phyloP scores from a whole-genome alignment of 2,113 vertebrate species.

The Indicator maculatus region DNA sequence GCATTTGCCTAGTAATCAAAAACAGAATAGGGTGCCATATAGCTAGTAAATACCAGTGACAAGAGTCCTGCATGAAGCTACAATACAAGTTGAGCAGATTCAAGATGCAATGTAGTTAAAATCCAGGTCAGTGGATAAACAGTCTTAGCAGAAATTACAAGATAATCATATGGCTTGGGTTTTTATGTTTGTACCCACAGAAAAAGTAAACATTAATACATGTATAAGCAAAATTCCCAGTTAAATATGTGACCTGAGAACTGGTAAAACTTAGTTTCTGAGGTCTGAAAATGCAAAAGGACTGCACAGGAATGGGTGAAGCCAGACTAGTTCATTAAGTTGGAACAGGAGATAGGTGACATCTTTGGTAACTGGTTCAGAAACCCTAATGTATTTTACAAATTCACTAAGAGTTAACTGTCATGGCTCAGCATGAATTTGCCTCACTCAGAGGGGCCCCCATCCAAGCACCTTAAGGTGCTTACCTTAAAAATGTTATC shows the following conservation, averaged over 20 bases:
- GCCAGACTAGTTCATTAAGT: neutral
- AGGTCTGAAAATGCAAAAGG: neutral
- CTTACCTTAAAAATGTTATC: neutral
- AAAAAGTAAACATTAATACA: neutral
- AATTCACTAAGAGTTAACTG: neutral
- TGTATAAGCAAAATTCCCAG: neutral
- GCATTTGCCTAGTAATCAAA: neutral
- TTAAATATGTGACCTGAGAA: neutral
- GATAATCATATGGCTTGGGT: rapidly evolving
- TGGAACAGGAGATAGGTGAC: neutral
- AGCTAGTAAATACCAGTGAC: neutral
- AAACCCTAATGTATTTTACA: neutral
- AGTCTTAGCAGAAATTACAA: neutral
- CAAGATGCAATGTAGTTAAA: neutral
- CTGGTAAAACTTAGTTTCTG: neutral
- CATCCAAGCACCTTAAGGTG: neutral
- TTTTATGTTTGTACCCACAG: neutral
- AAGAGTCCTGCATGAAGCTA: neutral
- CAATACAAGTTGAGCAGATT: neutral
- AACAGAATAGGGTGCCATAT: neutral
- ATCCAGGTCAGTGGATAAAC: neutral
- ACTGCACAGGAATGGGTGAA: neutral
- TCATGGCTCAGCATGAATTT: neutral
- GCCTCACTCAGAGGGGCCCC: too few relatives aligned
- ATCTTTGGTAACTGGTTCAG: neutral